These are phyloP conservation scores for Tineola bisselliella DNA, from an alignment of 2,888 invertebrate species.

Conservation along the genomic window DNA sequence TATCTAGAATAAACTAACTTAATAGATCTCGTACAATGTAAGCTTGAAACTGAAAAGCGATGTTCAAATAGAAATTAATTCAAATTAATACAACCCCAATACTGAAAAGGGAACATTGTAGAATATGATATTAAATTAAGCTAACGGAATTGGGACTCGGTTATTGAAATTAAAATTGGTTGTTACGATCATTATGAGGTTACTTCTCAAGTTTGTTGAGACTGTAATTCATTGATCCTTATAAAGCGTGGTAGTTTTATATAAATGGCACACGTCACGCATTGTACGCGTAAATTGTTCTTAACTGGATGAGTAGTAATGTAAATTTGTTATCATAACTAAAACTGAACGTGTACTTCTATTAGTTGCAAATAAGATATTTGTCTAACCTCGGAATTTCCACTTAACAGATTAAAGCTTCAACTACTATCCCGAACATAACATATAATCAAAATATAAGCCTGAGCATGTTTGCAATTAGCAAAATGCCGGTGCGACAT, in stretches of 20 bases:
- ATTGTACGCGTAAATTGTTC: too few species aligned
- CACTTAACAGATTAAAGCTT: too few species aligned
- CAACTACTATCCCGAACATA: too few species aligned
- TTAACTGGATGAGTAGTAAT: too few species aligned
- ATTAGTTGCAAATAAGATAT: too few species aligned
- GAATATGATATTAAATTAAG: conserved; percentile 1
- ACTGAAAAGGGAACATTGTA: conserved; percentile 6
- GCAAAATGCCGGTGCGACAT: neutral
- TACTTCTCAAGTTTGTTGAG: neutral
- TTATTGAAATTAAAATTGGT: neutral
- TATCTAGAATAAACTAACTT: neutral
- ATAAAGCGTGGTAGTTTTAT: too few species aligned
- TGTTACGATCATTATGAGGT: neutral
- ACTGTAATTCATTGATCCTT: neutral
- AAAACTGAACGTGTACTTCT: too few species aligned
- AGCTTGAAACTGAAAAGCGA: neutral
- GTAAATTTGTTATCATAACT: too few species aligned
- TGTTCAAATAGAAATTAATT: conserved; percentile 32
- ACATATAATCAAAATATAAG: neutral
- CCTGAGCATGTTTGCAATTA: neutral
- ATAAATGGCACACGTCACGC: too few species aligned
- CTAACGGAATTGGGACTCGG: neutral
- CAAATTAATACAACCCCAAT: conserved; percentile 38
- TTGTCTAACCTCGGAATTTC: too few species aligned
- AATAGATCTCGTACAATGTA: neutral